These are phyloP conservation scores for Motacilla tschutschensis DNA, from an alignment of 2,113 vertebrate genomes.

Conservation along the genomic window DNA sequence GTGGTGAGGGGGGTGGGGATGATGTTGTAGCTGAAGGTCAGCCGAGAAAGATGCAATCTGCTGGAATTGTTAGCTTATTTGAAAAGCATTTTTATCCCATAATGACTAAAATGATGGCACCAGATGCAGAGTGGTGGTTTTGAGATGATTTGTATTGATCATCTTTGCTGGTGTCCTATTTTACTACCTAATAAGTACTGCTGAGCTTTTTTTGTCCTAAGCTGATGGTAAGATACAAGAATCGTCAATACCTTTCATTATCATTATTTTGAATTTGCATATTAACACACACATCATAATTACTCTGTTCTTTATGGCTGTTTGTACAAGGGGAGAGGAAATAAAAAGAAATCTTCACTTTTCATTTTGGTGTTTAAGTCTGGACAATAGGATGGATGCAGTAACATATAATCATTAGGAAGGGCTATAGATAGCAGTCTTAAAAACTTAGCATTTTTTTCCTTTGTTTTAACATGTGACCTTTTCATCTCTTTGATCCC, in stretches of 20 bases:
- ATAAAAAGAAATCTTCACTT: background rate
- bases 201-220: constrained; percentile 17
- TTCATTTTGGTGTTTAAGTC: background rate
- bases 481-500: constrained; percentile 41
- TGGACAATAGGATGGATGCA: background rate
- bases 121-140: constrained; percentile 23
- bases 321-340: background rate
- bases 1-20: background rate
- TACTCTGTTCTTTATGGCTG: background rate
- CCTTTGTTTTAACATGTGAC: background rate
- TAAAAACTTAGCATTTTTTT: constrained; percentile 15
- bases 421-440: background rate
- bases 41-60: background rate
- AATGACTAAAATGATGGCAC: background rate
- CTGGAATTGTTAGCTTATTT: constrained; percentile 7
- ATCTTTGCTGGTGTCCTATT: constrained; percentile 12
- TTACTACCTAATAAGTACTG: background rate
- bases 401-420: background rate
- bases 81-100: constrained; percentile 11
- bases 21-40: constrained; percentile 18
- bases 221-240: background rate
- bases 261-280: constrained; percentile 7
- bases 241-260: background rate
- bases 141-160: constrained; percentile 44
- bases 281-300: background rate